Evolutionary conservation across 2,113 vertebrate genomes (phyloP).

Genomic region (Tautogolabrus adspersus): DNA sequence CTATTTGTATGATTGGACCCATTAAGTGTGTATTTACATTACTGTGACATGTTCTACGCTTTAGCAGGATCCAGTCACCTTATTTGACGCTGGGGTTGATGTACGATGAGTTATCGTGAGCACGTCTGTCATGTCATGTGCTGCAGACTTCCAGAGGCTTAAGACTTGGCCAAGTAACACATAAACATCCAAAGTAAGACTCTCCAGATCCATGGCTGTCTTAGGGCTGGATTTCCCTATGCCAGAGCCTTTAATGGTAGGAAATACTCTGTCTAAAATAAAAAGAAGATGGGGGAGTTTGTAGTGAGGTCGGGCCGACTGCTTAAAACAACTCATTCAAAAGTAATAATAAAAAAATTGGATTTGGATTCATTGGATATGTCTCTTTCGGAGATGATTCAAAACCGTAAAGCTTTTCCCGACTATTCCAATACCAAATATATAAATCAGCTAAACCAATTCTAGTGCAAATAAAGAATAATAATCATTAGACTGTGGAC

Average conservation of each 20-base stretch:
- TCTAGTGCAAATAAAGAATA: too few relatives aligned
- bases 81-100: constrained; percentile 60
- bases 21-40: constrained; percentile 59
- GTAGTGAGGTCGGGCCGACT: constrained; percentile 26
- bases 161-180: constrained; percentile 65
- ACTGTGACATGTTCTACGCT: constrained; percentile 34
- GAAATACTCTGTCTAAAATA: constrained; percentile 58
- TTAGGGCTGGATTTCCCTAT: constrained; percentile 66
- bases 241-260: constrained; percentile 71
- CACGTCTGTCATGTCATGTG: constrained; percentile 70
- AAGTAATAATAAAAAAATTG: not conserved
- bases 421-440: too few relatives aligned
- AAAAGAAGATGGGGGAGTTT: constrained; percentile 39
- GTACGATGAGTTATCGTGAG: constrained; percentile 64
- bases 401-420: too few relatives aligned
- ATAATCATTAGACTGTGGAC: too few relatives aligned
- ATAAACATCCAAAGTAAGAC: constrained; percentile 81
- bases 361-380: too few relatives aligned
- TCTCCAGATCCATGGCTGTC: constrained; percentile 80
- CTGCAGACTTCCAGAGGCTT: constrained; percentile 79
- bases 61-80: constrained; percentile 59
- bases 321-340: not conserved
- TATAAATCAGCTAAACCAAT: too few relatives aligned
- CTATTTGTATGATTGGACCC: constrained; percentile 40
- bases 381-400: too few relatives aligned